Evolutionary conservation across 1,140 invertebrate species (phyloP), one percentile per base, ranked within the genome.

Genomic region (Drosophila malerkotliana): DNA sequence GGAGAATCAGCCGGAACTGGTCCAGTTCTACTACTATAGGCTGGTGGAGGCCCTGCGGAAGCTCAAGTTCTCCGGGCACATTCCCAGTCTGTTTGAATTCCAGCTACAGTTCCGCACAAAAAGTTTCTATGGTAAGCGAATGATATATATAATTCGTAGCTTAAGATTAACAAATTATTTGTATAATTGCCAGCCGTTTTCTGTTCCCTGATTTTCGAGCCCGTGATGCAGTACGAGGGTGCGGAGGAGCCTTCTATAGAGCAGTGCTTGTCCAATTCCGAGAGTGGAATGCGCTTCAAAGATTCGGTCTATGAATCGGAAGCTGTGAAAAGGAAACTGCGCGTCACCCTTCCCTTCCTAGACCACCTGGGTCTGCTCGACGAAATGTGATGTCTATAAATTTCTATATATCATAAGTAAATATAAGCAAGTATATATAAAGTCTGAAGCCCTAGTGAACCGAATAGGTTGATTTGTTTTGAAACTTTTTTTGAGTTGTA

Each of bases 341-440:
- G 8, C 59, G 24, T 39, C 0, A 30, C 57, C 48, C 12, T 67
- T 34, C 45, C 89, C 54, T 15, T 47, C 85, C 68, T 92, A 0
- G 90, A 92, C 79, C 62, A 79, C 21, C 64, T 85, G 30, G 82
- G 73, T 47, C 34, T 91, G 49, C 64, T 92, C 0, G 89, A 92
- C 60, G 68, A 79, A 14, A 74, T 85, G 63, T 87, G 63, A 77
- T 9, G 12, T 8, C 8, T 21, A 47, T 21, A 61, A 48, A 15
- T 21, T 44, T 7, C 9, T 8, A 44, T 14, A 44, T 14, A 44
- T 15, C 2, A 1, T 7, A 61, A 61, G 28, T n/a, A 61, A 64
- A 6, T 45, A 1, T 12, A 18, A 14, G 39, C 39, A n/a, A 44
- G 39, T 15, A 44, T 44, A 3, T 8, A 44, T 44, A 15, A 44